Conservation (phyloP, 2,888 invertebrate genomes). For the Caenorhabditis sp. region DNA sequence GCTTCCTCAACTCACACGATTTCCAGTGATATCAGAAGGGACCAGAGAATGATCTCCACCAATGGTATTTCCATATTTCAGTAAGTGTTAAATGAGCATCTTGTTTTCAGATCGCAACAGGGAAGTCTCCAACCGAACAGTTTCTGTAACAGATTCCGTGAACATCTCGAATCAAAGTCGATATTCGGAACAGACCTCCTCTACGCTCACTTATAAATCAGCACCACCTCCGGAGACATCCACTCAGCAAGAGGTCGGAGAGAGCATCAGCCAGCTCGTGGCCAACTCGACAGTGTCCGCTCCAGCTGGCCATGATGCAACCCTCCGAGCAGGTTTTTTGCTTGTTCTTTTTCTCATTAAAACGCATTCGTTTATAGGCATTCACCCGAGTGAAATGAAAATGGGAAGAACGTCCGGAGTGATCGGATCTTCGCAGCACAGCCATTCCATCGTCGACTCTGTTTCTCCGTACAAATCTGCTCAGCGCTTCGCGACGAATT, state of each 20-base stretch:
- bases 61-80: background rate
- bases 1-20: slow-evolving; percentile 8
- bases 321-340: slow-evolving; percentile 16
- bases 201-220: slow-evolving; percentile 53
- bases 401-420: background rate
- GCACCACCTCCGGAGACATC: slow-evolving; percentile 26
- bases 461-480: slow-evolving; percentile 22
- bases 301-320: slow-evolving; percentile 32
- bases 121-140: slow-evolving; percentile 25
- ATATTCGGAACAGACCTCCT: slow-evolving; percentile 44
- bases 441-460: background rate
- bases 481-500: slow-evolving; percentile 51
- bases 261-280: slow-evolving; percentile 55
- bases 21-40: slow-evolving; percentile 23
- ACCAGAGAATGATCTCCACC: slow-evolving; percentile 6
- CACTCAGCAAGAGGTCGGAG: slow-evolving; percentile 25
- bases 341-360: background rate
- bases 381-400: slow-evolving; percentile 24
- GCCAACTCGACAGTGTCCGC: slow-evolving; percentile 51
- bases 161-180: slow-evolving; percentile 23
- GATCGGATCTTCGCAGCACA: background rate
- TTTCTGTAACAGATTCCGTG: slow-evolving; percentile 22
- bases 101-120: slow-evolving; percentile 3
- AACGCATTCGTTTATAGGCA: slow-evolving; percentile 2
- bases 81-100: too few species aligned